Evolutionary conservation across 2,113 vertebrate species (phyloP).

Genomic region (Oryzias javanicus): DNA sequence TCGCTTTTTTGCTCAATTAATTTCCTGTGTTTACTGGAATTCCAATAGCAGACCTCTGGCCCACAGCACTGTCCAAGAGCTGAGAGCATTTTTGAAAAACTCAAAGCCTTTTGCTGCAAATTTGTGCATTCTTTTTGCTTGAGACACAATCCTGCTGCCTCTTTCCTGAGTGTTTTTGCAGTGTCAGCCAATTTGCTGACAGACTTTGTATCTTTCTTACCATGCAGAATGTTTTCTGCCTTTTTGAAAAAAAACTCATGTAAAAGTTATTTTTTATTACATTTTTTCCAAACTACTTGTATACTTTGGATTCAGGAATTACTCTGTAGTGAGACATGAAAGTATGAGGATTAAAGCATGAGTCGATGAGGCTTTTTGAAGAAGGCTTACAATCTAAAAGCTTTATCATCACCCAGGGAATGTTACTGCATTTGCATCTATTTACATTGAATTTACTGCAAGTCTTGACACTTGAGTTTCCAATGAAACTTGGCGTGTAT

Average conservation of each 20-base stretch:
- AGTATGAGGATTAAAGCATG: too few relatives aligned
- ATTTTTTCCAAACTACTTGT: too few relatives aligned
- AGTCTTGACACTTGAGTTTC: slow-evolving; percentile 17
- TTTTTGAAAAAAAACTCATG: slow-evolving; percentile 17
- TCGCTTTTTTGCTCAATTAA: slow-evolving; percentile 41
- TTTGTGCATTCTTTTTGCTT: slow-evolving; percentile 54
- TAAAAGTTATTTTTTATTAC: slow-evolving; percentile 5
- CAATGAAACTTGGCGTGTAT: too few relatives aligned
- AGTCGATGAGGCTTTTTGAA: too few relatives aligned
- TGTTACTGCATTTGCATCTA: background rate
- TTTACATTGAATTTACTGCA: background rate
- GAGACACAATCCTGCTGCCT: slow-evolving; percentile 26
- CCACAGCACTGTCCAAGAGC: slow-evolving; percentile 35
- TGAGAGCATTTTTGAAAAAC: slow-evolving; percentile 26
- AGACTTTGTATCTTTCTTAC: slow-evolving; percentile 18
- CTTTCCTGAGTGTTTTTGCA: slow-evolving; percentile 21
- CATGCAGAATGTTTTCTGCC: slow-evolving; percentile 24
- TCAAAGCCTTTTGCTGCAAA: slow-evolving; percentile 40
- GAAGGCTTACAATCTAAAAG: too few relatives aligned
- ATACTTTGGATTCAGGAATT: too few relatives aligned
- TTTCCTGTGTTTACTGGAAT: slow-evolving; percentile 65
- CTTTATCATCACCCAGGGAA: too few relatives aligned
- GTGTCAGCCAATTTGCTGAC: slow-evolving; percentile 25
- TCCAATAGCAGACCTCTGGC: slow-evolving; percentile 42
- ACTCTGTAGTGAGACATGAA: too few relatives aligned